These are phyloP conservation scores for Diacarnus erythraeanus DNA, from an alignment of 37 sponge, comb jelly and placozoan species.

Conservation along the genomic window DNA sequence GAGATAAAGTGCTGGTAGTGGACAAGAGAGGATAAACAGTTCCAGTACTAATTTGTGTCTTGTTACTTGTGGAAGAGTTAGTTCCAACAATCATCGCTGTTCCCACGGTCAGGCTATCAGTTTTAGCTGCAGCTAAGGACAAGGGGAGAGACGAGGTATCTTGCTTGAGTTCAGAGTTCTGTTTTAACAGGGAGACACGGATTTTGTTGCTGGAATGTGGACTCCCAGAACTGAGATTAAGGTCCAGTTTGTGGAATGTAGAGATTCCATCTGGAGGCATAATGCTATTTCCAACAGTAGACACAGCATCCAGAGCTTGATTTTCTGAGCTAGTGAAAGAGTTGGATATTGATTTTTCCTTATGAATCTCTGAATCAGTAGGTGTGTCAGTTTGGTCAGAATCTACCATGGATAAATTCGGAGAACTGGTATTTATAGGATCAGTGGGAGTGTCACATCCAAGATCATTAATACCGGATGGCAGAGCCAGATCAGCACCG, in stretches of 20 bases:
- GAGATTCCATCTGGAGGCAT: not conserved
- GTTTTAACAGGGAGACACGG: slow-evolving; percentile 10
- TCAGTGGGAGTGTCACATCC: too few species aligned
- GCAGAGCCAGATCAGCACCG: not conserved
- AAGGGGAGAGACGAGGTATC: not conserved
- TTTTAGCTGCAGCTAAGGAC: not conserved
- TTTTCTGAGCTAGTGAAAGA: not conserved
- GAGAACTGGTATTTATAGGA: not conserved
- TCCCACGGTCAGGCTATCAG: not conserved
- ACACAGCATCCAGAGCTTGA: not conserved
- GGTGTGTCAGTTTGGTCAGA: not conserved
- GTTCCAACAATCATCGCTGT: not conserved
- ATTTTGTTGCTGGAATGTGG: slow-evolving; percentile 5
- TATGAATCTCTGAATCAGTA: too few species aligned
- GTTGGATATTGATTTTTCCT: not conserved
- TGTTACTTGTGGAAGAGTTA: too few species aligned
- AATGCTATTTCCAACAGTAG: not conserved
- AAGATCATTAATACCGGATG: not conserved
- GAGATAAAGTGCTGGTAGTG: not conserved
- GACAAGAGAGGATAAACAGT: not conserved
- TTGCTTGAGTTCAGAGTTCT: not conserved
- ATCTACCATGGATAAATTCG: not conserved
- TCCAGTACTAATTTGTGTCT: not conserved
- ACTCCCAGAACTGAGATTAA: not conserved
- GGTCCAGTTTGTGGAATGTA: slow-evolving; percentile 2